Base-by-base conservation (phyloP, 2,888 invertebrate species). In the Cepaea hortensis region DNA sequence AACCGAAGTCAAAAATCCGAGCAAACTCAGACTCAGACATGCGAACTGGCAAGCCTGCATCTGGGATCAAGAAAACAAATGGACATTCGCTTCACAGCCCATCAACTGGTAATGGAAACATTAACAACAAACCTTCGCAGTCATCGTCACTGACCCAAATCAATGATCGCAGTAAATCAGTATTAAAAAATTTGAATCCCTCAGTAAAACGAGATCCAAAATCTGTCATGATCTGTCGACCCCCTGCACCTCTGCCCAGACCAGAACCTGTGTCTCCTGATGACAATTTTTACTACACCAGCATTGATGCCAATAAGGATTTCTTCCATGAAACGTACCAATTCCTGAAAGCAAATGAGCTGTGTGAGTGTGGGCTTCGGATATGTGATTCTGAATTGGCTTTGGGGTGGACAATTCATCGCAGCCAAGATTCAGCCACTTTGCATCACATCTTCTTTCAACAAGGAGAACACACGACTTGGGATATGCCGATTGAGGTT, bases 351-450 rank as follows among this genome's bases (percentile, higher is more conserved):
- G 88, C 90, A 4, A 90, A 87, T 86, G 92, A 92, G 77, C 79
- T 87, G 0, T 92, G 92, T 90, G 92, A 92, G 68, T 92, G 92
- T 89, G 92, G 92, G 3, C 90, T 92, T 84, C 88, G 91, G 1
- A 84, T 91, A 65, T 83, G 88, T 46, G 88, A 91, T 75, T 90
- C 91, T 5, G 91, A 91, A 72, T 85, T 92, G 65, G 91, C 90
- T 2, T 50, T 88, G 35, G 91, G 91, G 11, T 92, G 92, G 92
- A 91, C 91, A 5, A 90, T 92, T 35, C 92, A 92, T 85, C 87
- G 91, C 48, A 91, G 91, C 85, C 90, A 91, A 81, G 91, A 91
- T 62, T 70, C 85, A 6, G 76, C 76, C 48, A 91, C 91, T 0
- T 84, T 81, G 23, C 90, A 91, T 9, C 85, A 89, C 75, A 88